A percentile compares a stretch with the other conserved stretches of the same genome.
These are phyloP conservation scores for Penaeus vannamei DNA, from an alignment of 1,140 invertebrate genomes.

Conservation along the genomic window DNA sequence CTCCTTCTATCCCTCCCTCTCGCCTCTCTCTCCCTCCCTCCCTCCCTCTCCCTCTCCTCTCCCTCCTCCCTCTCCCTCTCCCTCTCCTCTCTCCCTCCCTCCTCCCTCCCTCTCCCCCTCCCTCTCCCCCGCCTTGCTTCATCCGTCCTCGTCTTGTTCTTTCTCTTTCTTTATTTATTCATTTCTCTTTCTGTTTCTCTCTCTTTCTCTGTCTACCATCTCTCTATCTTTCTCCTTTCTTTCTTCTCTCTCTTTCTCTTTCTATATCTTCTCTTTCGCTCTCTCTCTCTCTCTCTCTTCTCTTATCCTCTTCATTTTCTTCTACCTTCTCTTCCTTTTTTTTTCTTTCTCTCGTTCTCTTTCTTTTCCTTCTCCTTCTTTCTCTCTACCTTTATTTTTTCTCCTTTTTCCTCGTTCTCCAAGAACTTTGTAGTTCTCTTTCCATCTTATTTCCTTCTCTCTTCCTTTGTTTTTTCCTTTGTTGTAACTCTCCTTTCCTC, in stretches of 20 bases:
- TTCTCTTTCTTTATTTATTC: conserved; percentile 15
- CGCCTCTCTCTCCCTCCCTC: background rate
- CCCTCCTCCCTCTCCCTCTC: background rate
- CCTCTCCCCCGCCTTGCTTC: background rate
- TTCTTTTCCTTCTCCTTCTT: background rate
- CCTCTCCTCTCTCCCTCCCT: background rate
- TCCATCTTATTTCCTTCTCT: too few species aligned
- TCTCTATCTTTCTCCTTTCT: conserved; percentile 8
- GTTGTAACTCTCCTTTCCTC: background rate
- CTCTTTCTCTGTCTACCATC: background rate
- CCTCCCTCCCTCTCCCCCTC: conserved; percentile 5
- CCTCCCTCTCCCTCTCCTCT: background rate
- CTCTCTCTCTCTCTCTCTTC: background rate
- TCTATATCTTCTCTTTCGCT: background rate
- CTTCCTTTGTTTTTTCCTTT: background rate
- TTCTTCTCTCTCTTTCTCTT: background rate
- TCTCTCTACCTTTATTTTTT: background rate
- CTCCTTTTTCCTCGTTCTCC: background rate
- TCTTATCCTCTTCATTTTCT: background rate
- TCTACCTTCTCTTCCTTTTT: background rate
- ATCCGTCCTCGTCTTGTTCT: background rate
- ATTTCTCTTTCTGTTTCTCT: background rate
- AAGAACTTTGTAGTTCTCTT: background rate
- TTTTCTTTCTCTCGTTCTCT: background rate
- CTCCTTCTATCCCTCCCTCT: background rate